Evolutionary conservation across 1,140 invertebrate genomes (phyloP).

Genomic region (Carposina sasakii): DNA sequence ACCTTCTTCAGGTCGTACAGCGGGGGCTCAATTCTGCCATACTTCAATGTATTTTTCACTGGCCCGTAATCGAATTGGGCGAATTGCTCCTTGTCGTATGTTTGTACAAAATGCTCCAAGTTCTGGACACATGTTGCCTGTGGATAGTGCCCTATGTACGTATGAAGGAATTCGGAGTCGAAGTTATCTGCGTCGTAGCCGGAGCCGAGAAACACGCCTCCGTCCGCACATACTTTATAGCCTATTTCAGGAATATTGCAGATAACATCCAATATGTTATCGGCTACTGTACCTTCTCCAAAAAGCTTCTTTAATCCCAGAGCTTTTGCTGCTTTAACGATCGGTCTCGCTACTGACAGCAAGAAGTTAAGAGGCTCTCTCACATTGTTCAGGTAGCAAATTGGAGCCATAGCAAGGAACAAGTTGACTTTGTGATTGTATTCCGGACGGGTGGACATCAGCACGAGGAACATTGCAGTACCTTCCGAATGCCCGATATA

Average conservation of each 20-base stretch:
- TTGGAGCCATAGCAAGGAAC: conserved; percentile 77
- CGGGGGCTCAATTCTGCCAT: conserved; percentile 68
- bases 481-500: conserved; percentile 73
- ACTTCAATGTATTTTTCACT: conserved; percentile 61
- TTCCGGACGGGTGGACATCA: conserved; percentile 74
- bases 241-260: no score
- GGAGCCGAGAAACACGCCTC: no score
- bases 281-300: no score
- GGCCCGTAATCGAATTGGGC: conserved; percentile 67
- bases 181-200: no score
- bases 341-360: no score
- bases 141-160: conserved; percentile 32
- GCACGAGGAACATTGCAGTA: conserved; percentile 74
- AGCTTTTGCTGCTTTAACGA: no score
- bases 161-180: no score
- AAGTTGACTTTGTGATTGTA: conserved; percentile 74
- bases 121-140: conserved; percentile 76
- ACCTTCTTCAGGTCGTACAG: conserved; percentile 73
- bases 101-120: conserved; percentile 77
- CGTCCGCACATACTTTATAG: no score
- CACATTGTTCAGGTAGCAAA: conserved; percentile 47
- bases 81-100: conserved; percentile 64
- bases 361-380: conserved; percentile 12
- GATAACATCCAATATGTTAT: no score
- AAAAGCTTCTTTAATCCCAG: no score